Evolutionary conservation across 1,140 invertebrate species (phyloP), one percentile per base, ranked within the genome.

Genomic region (Homarus americanus): DNA sequence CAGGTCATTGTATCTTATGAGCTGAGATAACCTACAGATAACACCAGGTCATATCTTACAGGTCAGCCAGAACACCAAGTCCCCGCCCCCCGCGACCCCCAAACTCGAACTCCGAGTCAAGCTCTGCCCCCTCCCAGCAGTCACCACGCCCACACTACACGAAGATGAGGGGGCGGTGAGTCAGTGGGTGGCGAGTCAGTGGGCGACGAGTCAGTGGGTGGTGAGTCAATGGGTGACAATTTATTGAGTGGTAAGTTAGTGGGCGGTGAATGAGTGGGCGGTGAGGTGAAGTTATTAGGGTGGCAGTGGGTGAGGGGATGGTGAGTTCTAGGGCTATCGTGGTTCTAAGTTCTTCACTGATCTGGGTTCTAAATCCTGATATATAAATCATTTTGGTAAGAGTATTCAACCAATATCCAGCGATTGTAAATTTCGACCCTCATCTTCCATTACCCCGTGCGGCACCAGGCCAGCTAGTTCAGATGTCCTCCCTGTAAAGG

Each of bases 11-110:
- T 58, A 32, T 32, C 72, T 69, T 36, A 9, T n/a, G n/a, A 38
- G 49, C 80, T 34, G 12, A 63, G 58, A 49, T 49, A 49, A 49
- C 44, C n/a, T n/a, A n/a, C n/a, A 7, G 44, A 49, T 49, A 49
- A 49, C 5, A 49, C 44, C 44, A 69, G 49, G 32, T 58, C 15
- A 24, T 58, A 32, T 32, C 72, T 69, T 36, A 9, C 87, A 90
- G 87, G 72, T 90, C 87, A 44, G 87, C 87, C 66, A 58, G 87
- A n/a, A 90, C 87, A 20, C 87, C 87, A 44, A 90, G 87, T 36
- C 87, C 87, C 17, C 66, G 87, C 36, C 87, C 87, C 12, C 87
- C 87, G 17, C 66, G 79, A n/a, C 87, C 87, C 32, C 87, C 87
- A 15, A 76, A 58, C 36, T 90, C 87, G 32, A 75, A 66, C 49